These are phyloP conservation scores for Hippocampus kuda DNA, from an alignment of 2,797 vertebrate genomes.

Conservation along the genomic window DNA sequence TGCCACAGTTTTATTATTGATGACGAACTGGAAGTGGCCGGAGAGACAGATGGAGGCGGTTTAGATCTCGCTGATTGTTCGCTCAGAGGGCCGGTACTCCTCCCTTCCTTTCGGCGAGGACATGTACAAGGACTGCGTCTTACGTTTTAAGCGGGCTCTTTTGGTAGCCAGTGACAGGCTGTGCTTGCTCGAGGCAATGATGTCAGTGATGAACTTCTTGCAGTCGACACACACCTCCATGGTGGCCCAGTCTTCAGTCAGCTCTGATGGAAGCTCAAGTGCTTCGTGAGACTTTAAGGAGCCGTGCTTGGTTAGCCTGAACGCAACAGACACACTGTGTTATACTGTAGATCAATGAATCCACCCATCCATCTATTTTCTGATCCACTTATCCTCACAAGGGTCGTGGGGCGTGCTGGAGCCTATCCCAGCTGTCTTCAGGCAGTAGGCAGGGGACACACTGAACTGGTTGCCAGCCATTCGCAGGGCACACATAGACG, in stretches of 20 bases:
- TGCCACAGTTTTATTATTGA: conserved; percentile 17
- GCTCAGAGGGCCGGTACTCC: conserved; percentile 86
- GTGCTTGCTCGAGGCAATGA: conserved; percentile 91
- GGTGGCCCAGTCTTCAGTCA: conserved; percentile 96
- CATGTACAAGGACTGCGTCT: conserved; percentile 94
- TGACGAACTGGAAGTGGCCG: conserved; percentile 6
- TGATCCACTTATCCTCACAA: too few species aligned
- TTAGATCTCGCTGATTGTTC: conserved; percentile 93
- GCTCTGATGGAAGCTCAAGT: conserved; percentile 81
- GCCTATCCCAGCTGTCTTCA: too few species aligned
- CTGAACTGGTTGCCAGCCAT: too few species aligned
- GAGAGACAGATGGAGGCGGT: conserved; percentile 23
- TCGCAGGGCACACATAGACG: too few species aligned
- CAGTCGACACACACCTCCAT: conserved; percentile 99
- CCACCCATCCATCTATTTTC: too few species aligned
- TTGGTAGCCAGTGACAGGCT: conserved; percentile 94
- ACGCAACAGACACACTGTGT: neutral
- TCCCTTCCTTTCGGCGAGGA: conserved; percentile 70
- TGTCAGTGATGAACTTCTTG: conserved; percentile 95
- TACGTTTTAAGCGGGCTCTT: conserved; percentile 89
- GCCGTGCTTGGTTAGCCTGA: conserved; percentile 79
- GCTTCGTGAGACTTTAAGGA: conserved; percentile 81
- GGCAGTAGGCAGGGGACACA: too few species aligned
- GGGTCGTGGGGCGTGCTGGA: too few species aligned
- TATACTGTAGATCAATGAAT: neutral